Evolutionary conservation across 2,113 vertebrate species (phyloP).

Genomic region (Macrotis lagotis): DNA sequence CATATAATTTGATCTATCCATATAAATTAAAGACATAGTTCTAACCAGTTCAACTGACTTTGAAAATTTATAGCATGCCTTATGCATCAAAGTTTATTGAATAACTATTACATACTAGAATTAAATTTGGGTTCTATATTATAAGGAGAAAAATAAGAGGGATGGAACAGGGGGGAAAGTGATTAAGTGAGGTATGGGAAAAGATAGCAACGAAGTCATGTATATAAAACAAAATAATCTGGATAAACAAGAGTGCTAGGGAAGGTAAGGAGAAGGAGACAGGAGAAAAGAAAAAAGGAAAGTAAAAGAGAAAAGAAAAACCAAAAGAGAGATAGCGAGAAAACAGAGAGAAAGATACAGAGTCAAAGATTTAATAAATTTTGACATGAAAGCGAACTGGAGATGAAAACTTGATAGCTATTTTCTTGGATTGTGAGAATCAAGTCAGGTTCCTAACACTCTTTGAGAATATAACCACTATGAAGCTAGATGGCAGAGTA

Average conservation of each 20-base stretch:
- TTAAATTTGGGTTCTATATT: rapidly evolving
- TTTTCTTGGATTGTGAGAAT: background rate
- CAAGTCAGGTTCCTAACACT: background rate
- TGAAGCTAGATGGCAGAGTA: background rate
- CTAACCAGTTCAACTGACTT: background rate
- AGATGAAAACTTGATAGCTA: too few species aligned
- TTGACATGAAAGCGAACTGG: background rate
- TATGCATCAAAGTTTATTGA: background rate
- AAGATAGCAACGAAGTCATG: too few species aligned
- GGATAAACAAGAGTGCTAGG: background rate
- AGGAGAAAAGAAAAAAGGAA: background rate
- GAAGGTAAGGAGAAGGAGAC: background rate
- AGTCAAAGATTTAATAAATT: background rate
- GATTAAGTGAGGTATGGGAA: background rate
- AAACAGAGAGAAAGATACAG: background rate
- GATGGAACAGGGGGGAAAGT: background rate
- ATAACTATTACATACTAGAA: background rate
- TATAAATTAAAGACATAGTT: background rate
- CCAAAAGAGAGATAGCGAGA: background rate
- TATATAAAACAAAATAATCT: background rate
- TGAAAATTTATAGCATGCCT: background rate
- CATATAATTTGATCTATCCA: background rate
- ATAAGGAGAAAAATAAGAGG: background rate
- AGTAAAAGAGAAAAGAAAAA: too few species aligned
- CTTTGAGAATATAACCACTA: background rate